Conservation (phyloP, 2,113 vertebrate species). For the Butorides virescens region DNA sequence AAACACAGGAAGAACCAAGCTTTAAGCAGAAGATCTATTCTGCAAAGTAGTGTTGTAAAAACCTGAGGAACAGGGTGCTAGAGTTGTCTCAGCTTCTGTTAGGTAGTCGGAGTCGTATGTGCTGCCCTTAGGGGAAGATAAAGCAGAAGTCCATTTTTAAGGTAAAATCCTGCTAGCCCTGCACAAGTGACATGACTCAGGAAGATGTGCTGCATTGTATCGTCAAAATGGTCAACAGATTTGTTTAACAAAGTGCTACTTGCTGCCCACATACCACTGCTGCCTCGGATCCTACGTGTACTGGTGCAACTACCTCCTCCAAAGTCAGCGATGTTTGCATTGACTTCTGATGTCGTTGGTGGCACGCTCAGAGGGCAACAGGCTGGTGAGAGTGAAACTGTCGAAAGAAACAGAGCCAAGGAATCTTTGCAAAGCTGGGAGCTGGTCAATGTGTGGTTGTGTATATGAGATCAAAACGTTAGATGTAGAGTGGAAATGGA, state of each 20-base stretch:
- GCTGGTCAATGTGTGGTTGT: not conserved
- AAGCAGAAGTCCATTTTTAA: not conserved
- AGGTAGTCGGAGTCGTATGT: not conserved
- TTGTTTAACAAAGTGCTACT: not conserved
- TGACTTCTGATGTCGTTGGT: not conserved
- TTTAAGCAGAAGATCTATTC: not conserved
- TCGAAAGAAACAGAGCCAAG: not conserved
- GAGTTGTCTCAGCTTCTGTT: not conserved
- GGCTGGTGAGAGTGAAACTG: not conserved
- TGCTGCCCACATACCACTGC: not conserved
- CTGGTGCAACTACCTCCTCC: not conserved
- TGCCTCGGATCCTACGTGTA: not conserved
- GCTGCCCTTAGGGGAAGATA: not conserved
- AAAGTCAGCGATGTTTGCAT: not conserved
- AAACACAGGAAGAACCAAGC: not conserved
- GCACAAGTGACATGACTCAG: not conserved
- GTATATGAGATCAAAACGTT: not conserved
- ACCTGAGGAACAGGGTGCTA: not conserved
- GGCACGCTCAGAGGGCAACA: fast-evolving
- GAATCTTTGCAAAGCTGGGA: not conserved
- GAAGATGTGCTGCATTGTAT: not conserved
- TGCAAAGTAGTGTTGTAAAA: not conserved
- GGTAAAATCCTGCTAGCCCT: not conserved
- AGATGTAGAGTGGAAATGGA: not conserved
- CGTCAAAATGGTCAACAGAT: not conserved